Conservation (phyloP, 2,113 vertebrate genomes). For the Burhinus bistriatus region DNA sequence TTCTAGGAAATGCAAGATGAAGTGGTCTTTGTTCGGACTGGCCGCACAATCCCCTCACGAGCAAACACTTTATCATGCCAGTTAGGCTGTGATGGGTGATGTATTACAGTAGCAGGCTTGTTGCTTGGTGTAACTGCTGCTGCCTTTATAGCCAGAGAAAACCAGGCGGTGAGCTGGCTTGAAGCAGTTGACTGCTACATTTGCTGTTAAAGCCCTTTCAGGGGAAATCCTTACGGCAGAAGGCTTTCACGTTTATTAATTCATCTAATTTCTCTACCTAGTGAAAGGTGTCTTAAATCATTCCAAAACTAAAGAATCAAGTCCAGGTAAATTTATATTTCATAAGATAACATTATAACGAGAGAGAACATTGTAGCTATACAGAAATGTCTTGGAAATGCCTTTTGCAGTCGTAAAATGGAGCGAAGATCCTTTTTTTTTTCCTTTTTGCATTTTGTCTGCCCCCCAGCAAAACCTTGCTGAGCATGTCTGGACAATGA, state of each 20-base stretch:
- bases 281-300: not conserved
- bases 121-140: slow-evolving; percentile 12
- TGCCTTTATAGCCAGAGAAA: not conserved
- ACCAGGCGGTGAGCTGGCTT: not conserved
- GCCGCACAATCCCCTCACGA: slow-evolving; percentile 22
- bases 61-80: slow-evolving; percentile 57
- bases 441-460: not conserved
- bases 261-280: not conserved
- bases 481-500: not conserved
- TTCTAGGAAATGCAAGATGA: slow-evolving; percentile 73
- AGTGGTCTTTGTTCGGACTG: slow-evolving; percentile 64
- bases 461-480: not conserved
- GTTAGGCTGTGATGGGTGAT: slow-evolving; percentile 52
- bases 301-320: not conserved
- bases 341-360: not conserved
- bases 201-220: not conserved
- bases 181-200: not conserved
- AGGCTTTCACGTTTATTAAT: not conserved
- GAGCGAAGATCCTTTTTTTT: not conserved
- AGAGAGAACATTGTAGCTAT: not conserved
- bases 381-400: not conserved
- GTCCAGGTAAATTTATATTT: not conserved
- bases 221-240: not conserved
- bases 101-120: slow-evolving; percentile 58
- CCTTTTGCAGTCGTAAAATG: not conserved